Conservation (phyloP, 1,140 invertebrate species). For the Megathymus violae region DNA sequence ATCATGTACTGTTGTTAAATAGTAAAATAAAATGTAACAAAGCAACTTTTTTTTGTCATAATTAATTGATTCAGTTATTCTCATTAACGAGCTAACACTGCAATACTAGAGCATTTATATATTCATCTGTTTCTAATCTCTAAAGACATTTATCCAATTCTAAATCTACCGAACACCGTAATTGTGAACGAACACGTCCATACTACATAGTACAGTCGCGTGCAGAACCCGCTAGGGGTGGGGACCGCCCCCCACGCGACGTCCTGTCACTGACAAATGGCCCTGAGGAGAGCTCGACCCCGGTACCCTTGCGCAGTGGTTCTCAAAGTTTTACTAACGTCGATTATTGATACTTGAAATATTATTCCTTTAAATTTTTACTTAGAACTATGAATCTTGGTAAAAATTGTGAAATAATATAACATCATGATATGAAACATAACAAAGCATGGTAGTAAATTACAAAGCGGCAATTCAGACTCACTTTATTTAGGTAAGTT, state of each 20-base stretch:
- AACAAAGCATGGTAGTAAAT: too few species aligned
- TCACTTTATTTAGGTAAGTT: too few species aligned
- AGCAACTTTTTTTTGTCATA: background rate
- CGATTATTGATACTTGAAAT: too few species aligned
- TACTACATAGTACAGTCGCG: constrained; percentile 57
- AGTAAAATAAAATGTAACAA: background rate
- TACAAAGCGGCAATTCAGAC: too few species aligned
- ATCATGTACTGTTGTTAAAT: too few species aligned
- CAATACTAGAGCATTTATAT: background rate
- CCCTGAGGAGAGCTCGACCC: constrained; percentile 74
- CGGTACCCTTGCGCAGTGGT: constrained; percentile 53
- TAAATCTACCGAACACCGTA: constrained; percentile 40
- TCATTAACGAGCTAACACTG: background rate
- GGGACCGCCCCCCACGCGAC: constrained; percentile 55
- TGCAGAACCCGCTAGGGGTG: constrained; percentile 49
- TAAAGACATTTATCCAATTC: constrained; percentile 17
- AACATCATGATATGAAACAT: too few species aligned
- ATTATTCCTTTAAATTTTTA: too few species aligned
- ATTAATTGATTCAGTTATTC: background rate
- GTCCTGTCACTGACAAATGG: constrained; percentile 82
- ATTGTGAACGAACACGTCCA: constrained; percentile 51
- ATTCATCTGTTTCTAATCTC: constrained; percentile 23
- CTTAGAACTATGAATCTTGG: too few species aligned
- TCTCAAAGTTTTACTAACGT: constrained; percentile 15
- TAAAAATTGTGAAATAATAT: too few species aligned